A percentile compares a stretch with the other conserved stretches of the same genome.
phyloP scores from a whole-genome alignment of 1,140 invertebrate species.

The Plectus sambesii region DNA sequence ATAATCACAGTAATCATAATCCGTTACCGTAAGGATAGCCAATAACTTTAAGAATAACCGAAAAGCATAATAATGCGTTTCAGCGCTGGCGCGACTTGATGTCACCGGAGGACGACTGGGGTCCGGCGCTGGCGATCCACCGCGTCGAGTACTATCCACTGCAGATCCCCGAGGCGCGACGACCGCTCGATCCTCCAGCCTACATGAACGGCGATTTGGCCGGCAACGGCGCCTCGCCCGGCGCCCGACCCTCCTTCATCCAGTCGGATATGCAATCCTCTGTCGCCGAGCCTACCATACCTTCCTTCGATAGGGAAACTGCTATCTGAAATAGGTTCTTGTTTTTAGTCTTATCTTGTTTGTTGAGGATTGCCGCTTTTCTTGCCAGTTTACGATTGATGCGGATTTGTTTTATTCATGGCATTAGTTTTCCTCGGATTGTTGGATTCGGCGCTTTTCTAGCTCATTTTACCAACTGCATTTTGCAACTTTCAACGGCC shows the following conservation, averaged over 20 bases:
- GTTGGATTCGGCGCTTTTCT: no score
- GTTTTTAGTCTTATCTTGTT: conserved; percentile 5
- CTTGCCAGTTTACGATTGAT: not conserved
- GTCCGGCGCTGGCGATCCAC: conserved; percentile 41
- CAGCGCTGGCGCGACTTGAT: conserved; percentile 31
- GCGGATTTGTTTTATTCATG: no score
- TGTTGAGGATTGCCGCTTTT: not conserved
- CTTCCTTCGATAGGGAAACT: conserved; percentile 32
- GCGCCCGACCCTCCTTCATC: no score
- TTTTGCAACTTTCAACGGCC: no score
- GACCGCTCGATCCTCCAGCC: conserved; percentile 25
- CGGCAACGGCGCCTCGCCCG: not conserved
- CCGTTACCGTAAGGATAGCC: no score
- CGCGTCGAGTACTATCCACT: conserved; percentile 41
- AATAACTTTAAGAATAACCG: no score
- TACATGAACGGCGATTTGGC: conserved; percentile 1
- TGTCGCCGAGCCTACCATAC: not conserved
- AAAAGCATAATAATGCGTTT: conserved; percentile 14
- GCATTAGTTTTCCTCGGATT: no score
- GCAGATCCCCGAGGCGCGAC: conserved; percentile 40
- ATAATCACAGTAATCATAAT: no score
- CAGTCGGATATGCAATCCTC: no score
- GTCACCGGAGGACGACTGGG: conserved; percentile 44
- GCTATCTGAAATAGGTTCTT: conserved; percentile 29
- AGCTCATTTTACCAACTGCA: no score